Percentiles rank a stretch among this genome's conserved stretches.
These are phyloP conservation scores for Heteractis magnifica DNA, from an alignment of 92 coral and sea anemone species.

Conservation along the genomic window DNA sequence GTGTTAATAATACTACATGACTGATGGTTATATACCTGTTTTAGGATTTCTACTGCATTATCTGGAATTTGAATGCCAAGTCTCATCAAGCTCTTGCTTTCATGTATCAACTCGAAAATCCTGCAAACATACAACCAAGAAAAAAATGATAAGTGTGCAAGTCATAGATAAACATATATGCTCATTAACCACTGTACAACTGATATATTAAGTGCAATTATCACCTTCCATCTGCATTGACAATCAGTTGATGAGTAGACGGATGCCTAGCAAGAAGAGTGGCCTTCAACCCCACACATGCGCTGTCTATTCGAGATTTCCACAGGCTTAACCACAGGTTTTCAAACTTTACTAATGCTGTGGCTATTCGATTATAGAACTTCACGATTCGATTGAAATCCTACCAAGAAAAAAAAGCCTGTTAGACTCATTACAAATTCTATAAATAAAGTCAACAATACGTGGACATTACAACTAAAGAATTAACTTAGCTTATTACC, in stretches of 20 bases:
- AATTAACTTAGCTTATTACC: constrained; percentile 28
- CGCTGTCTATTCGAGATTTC: constrained; percentile 92
- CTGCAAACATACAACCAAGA: constrained; percentile 33
- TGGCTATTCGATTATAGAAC: constrained; percentile 96
- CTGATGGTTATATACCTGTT: constrained; percentile 58
- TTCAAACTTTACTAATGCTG: constrained; percentile 96
- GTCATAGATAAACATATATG: background rate
- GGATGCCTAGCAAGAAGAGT: constrained; percentile 79
- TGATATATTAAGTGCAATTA: no score
- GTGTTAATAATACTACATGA: background rate
- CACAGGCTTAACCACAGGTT: constrained; percentile 95
- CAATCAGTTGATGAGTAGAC: constrained; percentile 74
- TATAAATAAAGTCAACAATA: no score
- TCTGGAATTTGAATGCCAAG: constrained; percentile 89
- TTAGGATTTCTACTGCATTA: constrained; percentile 78
- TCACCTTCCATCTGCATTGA: constrained; percentile 98
- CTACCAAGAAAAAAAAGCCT: constrained; percentile 25
- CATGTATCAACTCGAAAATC: constrained; percentile 89
- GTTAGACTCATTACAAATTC: no score
- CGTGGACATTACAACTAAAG: background rate
- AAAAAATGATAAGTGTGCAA: background rate
- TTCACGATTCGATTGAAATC: constrained; percentile 92
- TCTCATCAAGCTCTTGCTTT: constrained; percentile 77
- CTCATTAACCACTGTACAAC: background rate
- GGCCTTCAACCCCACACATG: constrained; percentile 73